Base-by-base conservation (phyloP, 2,797 vertebrate species). In the Sebastes umbrosus region DNA sequence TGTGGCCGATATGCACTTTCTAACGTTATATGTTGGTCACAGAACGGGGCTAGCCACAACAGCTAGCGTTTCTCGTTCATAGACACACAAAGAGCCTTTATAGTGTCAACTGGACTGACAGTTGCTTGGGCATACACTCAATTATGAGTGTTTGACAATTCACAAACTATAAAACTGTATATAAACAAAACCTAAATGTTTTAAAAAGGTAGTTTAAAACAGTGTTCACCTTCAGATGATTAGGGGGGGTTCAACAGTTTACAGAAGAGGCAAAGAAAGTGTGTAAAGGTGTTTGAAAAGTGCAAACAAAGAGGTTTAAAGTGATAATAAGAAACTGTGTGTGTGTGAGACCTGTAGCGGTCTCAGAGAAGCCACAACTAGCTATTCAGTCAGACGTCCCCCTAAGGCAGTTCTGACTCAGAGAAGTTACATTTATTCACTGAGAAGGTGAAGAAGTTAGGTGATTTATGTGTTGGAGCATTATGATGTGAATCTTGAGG, bases 301-400 rank as follows among this genome's bases (percentile, higher is more conserved):
- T 27, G 27, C 27, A 27, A 27, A 27, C 27, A 27, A 69, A 22
- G 24, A 59, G n/a, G 50, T 34, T 63, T 20, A 52, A 73, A 69
- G 80, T 69, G 46, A 86, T 69, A 65, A 67, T 77, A 32, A 62
- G 29, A 67, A 24, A 77, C 18, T 55, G 60, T 46, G 58, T 34
- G 54, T 65, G 57, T 65, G 29, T 1, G 64, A 69, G 67, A 69
- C 58, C 72, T 76, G 77, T 12, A 24, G 84, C 69, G 3, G 29
- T 75, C 71, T 79, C 58, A 75, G 71, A 82, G 34, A 77, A 75
- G 34, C 54, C 64, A 60, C 66, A 78, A 24, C 32, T 58, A 75
- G 6, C 13, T 81, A 75, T 55, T 80, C 24, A 77, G 57, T 74
- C 72, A 79, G 50, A 80, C 14, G 16, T 73, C 68, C 72, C 72